These are phyloP conservation scores for Scolopax mira DNA, from an alignment of 2,113 vertebrate species.

Conservation along the genomic window DNA sequence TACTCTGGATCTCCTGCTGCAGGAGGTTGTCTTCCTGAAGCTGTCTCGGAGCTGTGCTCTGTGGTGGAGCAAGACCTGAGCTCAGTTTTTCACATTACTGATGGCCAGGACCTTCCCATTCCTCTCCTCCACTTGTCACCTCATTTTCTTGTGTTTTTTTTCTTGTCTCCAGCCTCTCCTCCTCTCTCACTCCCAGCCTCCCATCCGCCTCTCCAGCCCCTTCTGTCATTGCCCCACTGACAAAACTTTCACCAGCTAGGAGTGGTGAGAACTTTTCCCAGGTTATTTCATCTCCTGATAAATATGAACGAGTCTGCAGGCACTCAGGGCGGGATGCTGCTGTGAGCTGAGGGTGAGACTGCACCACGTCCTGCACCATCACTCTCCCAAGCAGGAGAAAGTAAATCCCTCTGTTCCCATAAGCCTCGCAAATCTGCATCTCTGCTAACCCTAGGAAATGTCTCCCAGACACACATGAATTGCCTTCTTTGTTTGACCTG, in stretches of 20 bases:
- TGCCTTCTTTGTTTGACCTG: conserved; percentile 10
- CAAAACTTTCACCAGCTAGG: neutral
- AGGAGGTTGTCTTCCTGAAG: neutral
- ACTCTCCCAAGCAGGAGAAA: neutral
- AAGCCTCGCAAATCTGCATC: neutral
- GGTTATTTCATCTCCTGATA: neutral
- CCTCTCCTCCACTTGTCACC: neutral
- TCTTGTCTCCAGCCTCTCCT: neutral
- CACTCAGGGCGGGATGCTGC: neutral
- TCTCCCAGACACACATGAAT: neutral
- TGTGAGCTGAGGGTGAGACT: neutral
- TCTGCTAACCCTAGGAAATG: neutral
- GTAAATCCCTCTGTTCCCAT: neutral
- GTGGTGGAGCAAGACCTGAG: neutral
- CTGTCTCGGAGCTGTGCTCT: neutral
- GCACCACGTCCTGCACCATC: neutral
- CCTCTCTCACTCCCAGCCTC: too few relatives aligned
- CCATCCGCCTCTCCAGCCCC: neutral
- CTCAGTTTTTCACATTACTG: neutral
- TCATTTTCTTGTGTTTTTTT: neutral
- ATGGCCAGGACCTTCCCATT: neutral
- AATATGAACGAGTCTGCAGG: neutral
- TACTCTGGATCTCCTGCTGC: neutral
- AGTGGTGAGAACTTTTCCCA: neutral
- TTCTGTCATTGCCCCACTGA: neutral